Conservation (phyloP, 2,888 invertebrate genomes). For the Lacanobia oleracea region DNA sequence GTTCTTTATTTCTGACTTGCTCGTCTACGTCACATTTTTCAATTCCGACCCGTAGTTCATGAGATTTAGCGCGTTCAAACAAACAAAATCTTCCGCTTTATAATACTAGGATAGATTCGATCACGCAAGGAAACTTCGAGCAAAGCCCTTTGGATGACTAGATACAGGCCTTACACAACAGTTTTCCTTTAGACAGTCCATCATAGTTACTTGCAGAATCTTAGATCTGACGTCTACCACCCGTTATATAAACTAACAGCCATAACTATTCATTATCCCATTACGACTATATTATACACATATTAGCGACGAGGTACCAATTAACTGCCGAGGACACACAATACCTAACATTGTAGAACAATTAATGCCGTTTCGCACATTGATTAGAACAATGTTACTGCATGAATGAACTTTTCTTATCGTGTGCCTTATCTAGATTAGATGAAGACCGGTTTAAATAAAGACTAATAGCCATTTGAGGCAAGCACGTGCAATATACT, state of each 20-base stretch:
- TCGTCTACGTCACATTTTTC: no score
- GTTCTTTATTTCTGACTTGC: no score
- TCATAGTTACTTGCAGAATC: neutral
- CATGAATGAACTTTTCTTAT: slow-evolving; percentile 36
- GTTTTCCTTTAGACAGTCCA: neutral
- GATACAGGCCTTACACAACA: neutral
- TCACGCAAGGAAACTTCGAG: no score
- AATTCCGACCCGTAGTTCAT: no score
- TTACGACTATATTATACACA: slow-evolving; percentile 20
- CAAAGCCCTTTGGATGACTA: no score
- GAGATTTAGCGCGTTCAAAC: no score
- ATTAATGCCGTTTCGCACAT: slow-evolving; percentile 33
- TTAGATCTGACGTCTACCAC: neutral
- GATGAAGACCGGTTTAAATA: slow-evolving; percentile 7
- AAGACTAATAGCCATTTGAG: neutral
- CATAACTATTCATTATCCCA: slow-evolving; percentile 36
- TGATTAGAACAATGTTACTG: slow-evolving; percentile 42
- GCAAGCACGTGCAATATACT: neutral
- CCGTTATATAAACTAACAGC: slow-evolving; percentile 8
- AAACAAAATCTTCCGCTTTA: no score
- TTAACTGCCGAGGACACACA: slow-evolving; percentile 45
- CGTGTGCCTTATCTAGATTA: slow-evolving; percentile 30
- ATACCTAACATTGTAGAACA: slow-evolving; percentile 37
- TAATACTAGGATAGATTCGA: no score
- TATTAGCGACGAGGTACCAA: slow-evolving; percentile 36